Conservation (phyloP, 2,113 vertebrate species). For the Motacilla tschutschensis region DNA sequence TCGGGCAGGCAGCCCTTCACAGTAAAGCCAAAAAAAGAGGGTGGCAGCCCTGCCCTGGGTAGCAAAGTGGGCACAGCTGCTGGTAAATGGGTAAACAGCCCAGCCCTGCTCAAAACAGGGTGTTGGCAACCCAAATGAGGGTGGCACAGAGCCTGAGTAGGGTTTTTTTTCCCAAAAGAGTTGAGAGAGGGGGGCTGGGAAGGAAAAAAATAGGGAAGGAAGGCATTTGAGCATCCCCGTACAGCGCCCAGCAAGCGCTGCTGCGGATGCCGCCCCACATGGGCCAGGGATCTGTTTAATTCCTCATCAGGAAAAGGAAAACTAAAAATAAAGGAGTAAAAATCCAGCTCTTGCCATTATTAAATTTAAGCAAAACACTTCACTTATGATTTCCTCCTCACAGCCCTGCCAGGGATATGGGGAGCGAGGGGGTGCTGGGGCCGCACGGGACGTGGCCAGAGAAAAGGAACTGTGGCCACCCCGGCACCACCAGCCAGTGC, state of each 20-base stretch:
- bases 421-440: not conserved
- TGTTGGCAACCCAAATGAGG: not conserved
- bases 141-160: not conserved
- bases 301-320: not conserved
- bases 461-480: not conserved
- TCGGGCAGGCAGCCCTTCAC: slow-evolving; percentile 20
- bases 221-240: not conserved
- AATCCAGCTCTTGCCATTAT: slow-evolving; percentile 22
- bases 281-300: not conserved
- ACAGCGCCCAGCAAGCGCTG: accelerated
- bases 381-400: not conserved
- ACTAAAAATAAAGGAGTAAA: not conserved
- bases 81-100: not conserved
- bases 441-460: accelerated
- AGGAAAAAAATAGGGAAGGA: not conserved
- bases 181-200: not conserved
- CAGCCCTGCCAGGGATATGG: not conserved
- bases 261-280: accelerated
- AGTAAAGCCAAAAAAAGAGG: not conserved
- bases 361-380: not conserved
- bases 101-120: not conserved
- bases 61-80: not conserved
- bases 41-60: not conserved
- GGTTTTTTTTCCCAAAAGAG: not conserved
- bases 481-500: not conserved